Evolutionary conservation across 1,140 invertebrate genomes (phyloP).

Genomic region (Cyrtorhinus lividipennis): DNA sequence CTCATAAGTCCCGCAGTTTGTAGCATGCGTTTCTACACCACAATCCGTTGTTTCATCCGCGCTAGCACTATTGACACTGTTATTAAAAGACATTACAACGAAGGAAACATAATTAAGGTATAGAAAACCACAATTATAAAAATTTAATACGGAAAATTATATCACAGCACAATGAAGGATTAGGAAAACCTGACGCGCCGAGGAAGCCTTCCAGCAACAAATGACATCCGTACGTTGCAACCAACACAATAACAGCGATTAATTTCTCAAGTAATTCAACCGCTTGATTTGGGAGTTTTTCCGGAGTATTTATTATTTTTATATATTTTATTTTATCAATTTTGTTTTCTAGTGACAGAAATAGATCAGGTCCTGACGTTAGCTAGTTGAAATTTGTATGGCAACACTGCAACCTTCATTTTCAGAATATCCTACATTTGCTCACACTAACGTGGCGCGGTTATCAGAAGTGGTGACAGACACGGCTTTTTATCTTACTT

Average conservation of each 20-base stretch:
- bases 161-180: neutral
- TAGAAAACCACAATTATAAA: neutral
- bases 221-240: neutral
- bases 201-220: conserved; percentile 5
- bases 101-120: neutral
- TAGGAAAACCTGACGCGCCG: neutral
- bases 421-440: too few species aligned
- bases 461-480: too few species aligned
- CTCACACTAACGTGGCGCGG: too few species aligned
- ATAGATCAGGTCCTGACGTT: too few species aligned
- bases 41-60: neutral
- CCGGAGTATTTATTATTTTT: neutral
- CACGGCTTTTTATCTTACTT: too few species aligned
- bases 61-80: neutral
- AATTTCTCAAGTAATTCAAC: too few species aligned
- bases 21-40: neutral
- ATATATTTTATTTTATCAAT: too few species aligned
- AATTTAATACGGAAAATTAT: neutral
- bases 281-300: neutral
- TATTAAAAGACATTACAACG: neutral
- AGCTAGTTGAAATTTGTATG: too few species aligned
- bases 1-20: neutral
- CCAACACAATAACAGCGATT: neutral
- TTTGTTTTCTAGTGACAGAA: too few species aligned
- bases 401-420: too few species aligned